Evolutionary conservation across 2,888 invertebrate species (phyloP).

Genomic region (Brachynemurus nebulosus): DNA sequence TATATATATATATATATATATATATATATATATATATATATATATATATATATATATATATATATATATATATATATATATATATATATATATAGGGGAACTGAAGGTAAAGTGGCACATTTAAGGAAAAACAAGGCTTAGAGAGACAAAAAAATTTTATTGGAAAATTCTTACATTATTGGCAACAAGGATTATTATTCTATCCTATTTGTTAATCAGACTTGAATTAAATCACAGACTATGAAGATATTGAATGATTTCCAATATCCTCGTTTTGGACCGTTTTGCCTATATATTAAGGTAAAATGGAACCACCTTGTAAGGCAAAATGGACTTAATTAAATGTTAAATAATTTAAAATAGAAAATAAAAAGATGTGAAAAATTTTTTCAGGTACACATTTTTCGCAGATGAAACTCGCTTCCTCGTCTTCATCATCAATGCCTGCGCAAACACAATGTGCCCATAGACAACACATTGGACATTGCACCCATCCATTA

Average conservation of each 20-base stretch:
- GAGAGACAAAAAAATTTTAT: too few relatives aligned
- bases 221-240: background rate
- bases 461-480: constrained; percentile 17
- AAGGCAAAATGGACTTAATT: background rate
- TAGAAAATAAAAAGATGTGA: background rate
- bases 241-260: background rate
- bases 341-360: too few relatives aligned
- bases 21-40: too few relatives aligned
- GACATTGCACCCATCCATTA: constrained; percentile 20
- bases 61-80: too few relatives aligned
- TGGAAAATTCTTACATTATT: too few relatives aligned
- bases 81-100: too few relatives aligned
- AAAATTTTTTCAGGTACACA: background rate
- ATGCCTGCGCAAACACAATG: constrained; percentile 20
- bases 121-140: too few relatives aligned
- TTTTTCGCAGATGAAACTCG: constrained; percentile 15
- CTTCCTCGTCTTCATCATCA: constrained; percentile 19
- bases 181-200: too few relatives aligned
- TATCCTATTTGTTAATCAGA: background rate
- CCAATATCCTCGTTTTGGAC: background rate
- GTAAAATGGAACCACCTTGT: background rate
- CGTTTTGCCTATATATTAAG: background rate
- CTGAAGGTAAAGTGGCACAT: too few relatives aligned
- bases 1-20: too few relatives aligned
- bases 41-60: too few relatives aligned